These are phyloP conservation scores for Polypterus senegalus DNA, from an alignment of 2,113 vertebrate species.

Conservation along the genomic window DNA sequence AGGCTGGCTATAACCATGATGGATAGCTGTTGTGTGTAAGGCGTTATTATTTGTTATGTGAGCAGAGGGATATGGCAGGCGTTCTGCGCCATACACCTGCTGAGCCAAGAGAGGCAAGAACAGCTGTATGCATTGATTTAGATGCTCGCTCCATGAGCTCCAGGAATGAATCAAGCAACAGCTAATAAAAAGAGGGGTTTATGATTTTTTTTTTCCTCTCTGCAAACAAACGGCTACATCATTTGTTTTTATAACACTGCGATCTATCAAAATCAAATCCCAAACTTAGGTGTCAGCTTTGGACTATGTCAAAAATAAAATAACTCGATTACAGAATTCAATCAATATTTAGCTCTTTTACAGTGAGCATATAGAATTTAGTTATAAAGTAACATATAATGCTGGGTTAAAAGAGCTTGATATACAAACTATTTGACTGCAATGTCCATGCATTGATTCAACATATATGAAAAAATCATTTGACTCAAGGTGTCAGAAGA, in stretches of 20 bases:
- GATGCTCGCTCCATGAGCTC: constrained; percentile 69
- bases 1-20: constrained; percentile 79
- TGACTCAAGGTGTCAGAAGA: too few species aligned
- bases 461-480: too few species aligned
- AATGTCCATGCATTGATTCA: too few species aligned
- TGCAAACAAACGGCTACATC: constrained; percentile 91
- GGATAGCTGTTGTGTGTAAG: constrained; percentile 83
- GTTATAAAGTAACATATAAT: too few species aligned
- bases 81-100: constrained; percentile 85
- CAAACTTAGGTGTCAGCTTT: constrained; percentile 78
- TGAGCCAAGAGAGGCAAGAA: constrained; percentile 78
- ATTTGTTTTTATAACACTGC: constrained; percentile 83
- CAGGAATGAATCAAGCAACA: constrained; percentile 94
- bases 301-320: constrained; percentile 65
- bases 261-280: constrained; percentile 78
- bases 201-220: constrained; percentile 61
- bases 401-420: too few species aligned
- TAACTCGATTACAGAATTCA: constrained; percentile 54
- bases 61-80: constrained; percentile 75
- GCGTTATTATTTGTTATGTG: constrained; percentile 95
- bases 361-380: too few species aligned
- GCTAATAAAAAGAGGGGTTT: constrained; percentile 86
- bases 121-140: constrained; percentile 96
- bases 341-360: constrained; percentile 23
- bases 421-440: too few species aligned